These are phyloP conservation scores for Heptranchias perlo DNA, from an alignment of 2,113 vertebrate genomes.

Conservation along the genomic window DNA sequence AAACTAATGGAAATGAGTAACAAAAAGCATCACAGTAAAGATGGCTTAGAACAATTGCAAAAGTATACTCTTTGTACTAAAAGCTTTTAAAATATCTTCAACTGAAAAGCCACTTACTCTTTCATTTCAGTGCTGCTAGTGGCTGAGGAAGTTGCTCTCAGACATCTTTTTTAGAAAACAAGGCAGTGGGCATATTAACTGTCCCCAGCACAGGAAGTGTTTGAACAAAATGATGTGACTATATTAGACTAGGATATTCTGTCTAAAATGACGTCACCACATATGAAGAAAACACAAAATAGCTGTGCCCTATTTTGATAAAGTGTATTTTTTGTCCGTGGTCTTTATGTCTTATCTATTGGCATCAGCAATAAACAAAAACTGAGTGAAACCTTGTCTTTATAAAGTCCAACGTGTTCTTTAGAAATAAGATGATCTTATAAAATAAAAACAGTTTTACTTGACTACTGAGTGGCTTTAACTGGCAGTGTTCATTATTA, in stretches of 20 bases:
- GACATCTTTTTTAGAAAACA: background rate
- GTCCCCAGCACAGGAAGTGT: background rate
- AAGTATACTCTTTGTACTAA: background rate
- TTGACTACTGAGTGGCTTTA: background rate
- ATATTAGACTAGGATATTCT: background rate
- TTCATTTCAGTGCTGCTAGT: background rate
- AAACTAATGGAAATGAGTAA: slow-evolving; percentile 1
- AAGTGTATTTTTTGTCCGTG: background rate
- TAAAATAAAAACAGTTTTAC: background rate
- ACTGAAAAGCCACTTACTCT: background rate
- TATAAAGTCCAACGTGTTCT: background rate
- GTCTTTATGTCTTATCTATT: background rate
- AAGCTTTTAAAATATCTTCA: background rate
- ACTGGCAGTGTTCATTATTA: background rate
- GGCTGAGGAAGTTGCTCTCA: background rate
- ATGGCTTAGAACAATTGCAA: background rate
- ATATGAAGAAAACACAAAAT: background rate
- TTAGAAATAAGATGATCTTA: background rate
- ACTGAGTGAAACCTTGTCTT: background rate
- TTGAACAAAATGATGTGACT: background rate
- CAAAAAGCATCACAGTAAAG: background rate
- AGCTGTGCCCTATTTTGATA: background rate
- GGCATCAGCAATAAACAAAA: background rate
- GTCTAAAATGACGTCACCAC: background rate
- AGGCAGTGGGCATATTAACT: background rate